Percentiles rank a stretch among this genome's conserved stretches.
phyloP scores from a whole-genome alignment of 2,113 vertebrate species.

The Phocoena phocoena region DNA sequence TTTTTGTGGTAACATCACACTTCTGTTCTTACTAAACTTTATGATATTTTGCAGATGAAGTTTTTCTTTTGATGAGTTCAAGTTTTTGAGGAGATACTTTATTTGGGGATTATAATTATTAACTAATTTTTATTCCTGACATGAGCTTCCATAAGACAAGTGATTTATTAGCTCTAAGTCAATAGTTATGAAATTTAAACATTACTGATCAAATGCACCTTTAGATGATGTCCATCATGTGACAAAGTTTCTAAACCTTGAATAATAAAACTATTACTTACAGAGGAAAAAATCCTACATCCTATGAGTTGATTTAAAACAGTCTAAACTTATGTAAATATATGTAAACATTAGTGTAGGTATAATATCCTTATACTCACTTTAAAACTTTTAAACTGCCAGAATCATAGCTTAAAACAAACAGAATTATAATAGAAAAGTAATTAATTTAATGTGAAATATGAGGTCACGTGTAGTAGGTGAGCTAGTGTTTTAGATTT shows the following conservation, averaged over 20 bases:
- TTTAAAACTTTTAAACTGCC: neutral
- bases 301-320: neutral
- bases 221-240: neutral
- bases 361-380: neutral
- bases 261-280: neutral
- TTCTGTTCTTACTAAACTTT: neutral
- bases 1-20: neutral
- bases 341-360: neutral
- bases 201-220: neutral
- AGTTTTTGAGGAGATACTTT: neutral
- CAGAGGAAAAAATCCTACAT: neutral
- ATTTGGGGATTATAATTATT: neutral
- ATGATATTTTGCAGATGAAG: neutral
- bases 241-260: neutral
- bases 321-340: neutral
- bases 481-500: neutral
- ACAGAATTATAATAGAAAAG: neutral
- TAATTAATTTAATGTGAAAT: neutral
- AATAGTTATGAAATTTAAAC: neutral
- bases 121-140: neutral
- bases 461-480: neutral
- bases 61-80: neutral
- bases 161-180: neutral
- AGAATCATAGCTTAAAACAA: neutral
- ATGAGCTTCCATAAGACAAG: neutral